Evolutionary conservation across 1,140 invertebrate species (phyloP).

Genomic region (Musca vetustissima): DNA sequence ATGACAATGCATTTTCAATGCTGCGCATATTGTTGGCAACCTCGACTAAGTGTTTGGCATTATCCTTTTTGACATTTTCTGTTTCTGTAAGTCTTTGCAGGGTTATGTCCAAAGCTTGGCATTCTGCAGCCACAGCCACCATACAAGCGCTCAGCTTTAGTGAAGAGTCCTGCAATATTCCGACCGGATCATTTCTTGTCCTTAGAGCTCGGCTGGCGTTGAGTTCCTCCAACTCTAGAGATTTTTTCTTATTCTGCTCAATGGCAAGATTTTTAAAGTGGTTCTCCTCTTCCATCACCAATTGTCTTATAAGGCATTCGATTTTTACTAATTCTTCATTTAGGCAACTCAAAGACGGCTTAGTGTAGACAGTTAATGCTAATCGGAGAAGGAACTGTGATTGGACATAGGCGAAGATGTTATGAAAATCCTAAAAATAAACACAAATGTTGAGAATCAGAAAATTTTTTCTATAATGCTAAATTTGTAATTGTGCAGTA

Average conservation of each 20-base stretch:
- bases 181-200: slow-evolving; percentile 41
- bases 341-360: slow-evolving; percentile 45
- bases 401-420: slow-evolving; percentile 54
- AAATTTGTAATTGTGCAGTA: too few relatives aligned
- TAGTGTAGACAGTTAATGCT: slow-evolving; percentile 46
- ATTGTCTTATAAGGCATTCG: slow-evolving; percentile 43
- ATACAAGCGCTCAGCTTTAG: slow-evolving; percentile 51
- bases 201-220: slow-evolving; percentile 38
- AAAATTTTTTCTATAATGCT: too few relatives aligned
- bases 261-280: slow-evolving; percentile 48
- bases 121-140: slow-evolving; percentile 52
- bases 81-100: slow-evolving; percentile 44
- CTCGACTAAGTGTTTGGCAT: slow-evolving; percentile 43
- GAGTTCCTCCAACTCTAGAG: slow-evolving; percentile 43
- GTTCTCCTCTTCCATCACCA: slow-evolving; percentile 51
- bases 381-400: slow-evolving; percentile 51
- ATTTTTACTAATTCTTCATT: slow-evolving; percentile 45
- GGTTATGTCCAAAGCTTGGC: slow-evolving; percentile 48
- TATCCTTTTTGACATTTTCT: slow-evolving; percentile 43
- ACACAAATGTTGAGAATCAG: too few relatives aligned
- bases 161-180: slow-evolving; percentile 49
- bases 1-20: slow-evolving; percentile 47
- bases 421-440: slow-evolving; percentile 48
- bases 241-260: slow-evolving; percentile 44
- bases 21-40: slow-evolving; percentile 50